Conservation (phyloP, 2,113 vertebrate genomes). For the Tympanuchus pallidicinctus region DNA sequence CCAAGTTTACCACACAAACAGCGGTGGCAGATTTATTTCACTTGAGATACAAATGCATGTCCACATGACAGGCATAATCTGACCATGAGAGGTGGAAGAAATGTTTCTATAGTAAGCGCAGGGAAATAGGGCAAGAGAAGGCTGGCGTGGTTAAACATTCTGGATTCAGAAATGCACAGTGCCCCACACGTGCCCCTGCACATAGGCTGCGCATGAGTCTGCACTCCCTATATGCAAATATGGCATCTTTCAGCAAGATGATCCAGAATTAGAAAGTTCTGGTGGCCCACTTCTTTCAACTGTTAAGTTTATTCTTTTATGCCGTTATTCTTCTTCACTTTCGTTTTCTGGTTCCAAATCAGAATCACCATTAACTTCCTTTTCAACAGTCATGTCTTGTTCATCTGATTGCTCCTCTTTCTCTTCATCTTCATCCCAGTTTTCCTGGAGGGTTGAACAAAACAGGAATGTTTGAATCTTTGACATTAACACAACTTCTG, state of each 20-base stretch:
- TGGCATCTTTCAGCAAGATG: conserved; percentile 36
- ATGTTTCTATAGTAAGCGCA: conserved; percentile 68
- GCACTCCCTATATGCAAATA: conserved; percentile 50
- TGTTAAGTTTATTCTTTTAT: not conserved
- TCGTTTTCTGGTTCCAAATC: conserved; percentile 93
- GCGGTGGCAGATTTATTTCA: conserved; percentile 72
- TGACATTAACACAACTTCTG: not conserved
- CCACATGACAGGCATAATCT: conserved; percentile 62
- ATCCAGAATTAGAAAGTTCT: conserved; percentile 50
- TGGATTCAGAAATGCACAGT: conserved; percentile 59
- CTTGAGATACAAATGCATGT: conserved; percentile 70
- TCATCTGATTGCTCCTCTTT: conserved; percentile 75
- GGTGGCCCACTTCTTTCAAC: conserved; percentile 49
- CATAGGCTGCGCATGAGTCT: conserved; percentile 16
- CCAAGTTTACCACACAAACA: conserved; percentile 73
- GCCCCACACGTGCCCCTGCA: conserved; percentile 47
- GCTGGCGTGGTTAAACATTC: conserved; percentile 63
- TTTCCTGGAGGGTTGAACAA: conserved; percentile 69
- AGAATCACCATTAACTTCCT: conserved; percentile 93
- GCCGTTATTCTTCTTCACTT: conserved; percentile 93
- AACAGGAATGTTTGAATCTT: not conserved
- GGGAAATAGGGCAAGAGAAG: conserved; percentile 67
- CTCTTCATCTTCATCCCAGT: conserved; percentile 88
- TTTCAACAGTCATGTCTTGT: conserved; percentile 82
- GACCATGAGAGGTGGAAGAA: conserved; percentile 64